phyloP scores from a whole-genome alignment of 2,888 invertebrate genomes.

The Heliconius ethilla region DNA sequence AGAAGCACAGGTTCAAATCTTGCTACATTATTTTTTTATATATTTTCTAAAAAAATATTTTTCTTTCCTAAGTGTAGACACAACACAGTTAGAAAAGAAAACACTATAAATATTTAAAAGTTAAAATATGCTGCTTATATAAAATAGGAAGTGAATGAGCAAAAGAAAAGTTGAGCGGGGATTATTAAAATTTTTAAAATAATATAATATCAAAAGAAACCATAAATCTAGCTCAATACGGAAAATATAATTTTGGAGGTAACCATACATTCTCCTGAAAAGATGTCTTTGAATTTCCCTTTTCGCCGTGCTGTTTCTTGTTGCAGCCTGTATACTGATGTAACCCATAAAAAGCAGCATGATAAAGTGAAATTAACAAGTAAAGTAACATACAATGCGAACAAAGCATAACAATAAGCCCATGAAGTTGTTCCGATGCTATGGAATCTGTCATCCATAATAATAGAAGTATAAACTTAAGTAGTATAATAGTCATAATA shows the following conservation, averaged over 20 bases:
- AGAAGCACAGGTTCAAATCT: too few relatives aligned
- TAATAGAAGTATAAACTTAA: constrained; percentile 56
- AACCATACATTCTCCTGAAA: constrained; percentile 91
- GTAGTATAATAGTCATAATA: constrained; percentile 47
- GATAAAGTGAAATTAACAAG: constrained; percentile 81
- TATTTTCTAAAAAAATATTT: too few relatives aligned
- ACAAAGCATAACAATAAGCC: constrained; percentile 76
- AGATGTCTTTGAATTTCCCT: constrained; percentile 93
- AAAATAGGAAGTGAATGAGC: constrained; percentile 12
- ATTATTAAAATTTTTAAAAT: constrained; percentile 24
- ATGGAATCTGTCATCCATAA: constrained; percentile 65
- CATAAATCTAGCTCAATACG: constrained; percentile 74
- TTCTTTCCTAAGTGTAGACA: too few relatives aligned
- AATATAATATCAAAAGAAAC: constrained; percentile 44
- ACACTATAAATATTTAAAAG: too few relatives aligned
- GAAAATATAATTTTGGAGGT: constrained; percentile 74
- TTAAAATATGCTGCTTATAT: constrained; percentile 14
- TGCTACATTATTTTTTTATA: too few relatives aligned
- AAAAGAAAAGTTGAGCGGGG: constrained; percentile 19
- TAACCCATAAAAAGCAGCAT: constrained; percentile 85
- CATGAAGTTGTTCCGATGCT: constrained; percentile 70
- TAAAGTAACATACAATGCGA: constrained; percentile 73
- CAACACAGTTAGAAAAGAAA: too few relatives aligned
- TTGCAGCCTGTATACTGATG: constrained; percentile 89
- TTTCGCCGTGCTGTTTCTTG: constrained; percentile 90